Percentiles rank a stretch among this genome's conserved stretches.
phyloP scores from a whole-genome alignment of 2,888 invertebrate genomes.

The Nowickia ferox region DNA sequence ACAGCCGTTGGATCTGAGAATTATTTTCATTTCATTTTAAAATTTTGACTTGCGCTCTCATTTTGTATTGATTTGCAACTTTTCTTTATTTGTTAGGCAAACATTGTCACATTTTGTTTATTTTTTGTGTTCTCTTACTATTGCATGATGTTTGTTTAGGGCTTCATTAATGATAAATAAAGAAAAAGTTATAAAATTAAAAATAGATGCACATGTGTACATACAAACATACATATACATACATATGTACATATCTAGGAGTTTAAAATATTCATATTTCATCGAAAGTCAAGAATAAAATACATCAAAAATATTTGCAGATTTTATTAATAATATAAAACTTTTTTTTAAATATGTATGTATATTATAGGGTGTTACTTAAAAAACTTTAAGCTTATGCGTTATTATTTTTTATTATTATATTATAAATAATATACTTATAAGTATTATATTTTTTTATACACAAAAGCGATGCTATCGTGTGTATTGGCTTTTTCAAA shows the following conservation, averaged over 20 bases:
- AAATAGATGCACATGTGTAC: background rate
- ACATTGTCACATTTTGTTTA: conserved; percentile 14
- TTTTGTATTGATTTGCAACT: conserved; percentile 71
- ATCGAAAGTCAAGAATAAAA: too few relatives aligned
- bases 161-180: conserved; percentile 1
- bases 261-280: too few relatives aligned
- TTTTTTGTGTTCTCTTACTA: conserved; percentile 44
- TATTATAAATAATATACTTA: too few relatives aligned
- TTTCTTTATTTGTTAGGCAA: background rate
- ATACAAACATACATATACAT: background rate
- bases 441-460: too few relatives aligned
- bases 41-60: conserved; percentile 72
- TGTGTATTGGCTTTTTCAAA: too few relatives aligned
- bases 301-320: too few relatives aligned
- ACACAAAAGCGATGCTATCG: too few relatives aligned
- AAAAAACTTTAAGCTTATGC: too few relatives aligned
- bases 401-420: too few relatives aligned
- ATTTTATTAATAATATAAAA: too few relatives aligned
- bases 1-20: conserved; percentile 46
- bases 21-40: conserved; percentile 28
- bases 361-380: too few relatives aligned
- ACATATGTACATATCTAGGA: background rate
- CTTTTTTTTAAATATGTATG: too few relatives aligned
- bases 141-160: conserved; percentile 38
- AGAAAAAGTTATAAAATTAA: background rate